These are phyloP conservation scores for Epinotia demarniana DNA, from an alignment of 2,888 invertebrate genomes.

Conservation along the genomic window DNA sequence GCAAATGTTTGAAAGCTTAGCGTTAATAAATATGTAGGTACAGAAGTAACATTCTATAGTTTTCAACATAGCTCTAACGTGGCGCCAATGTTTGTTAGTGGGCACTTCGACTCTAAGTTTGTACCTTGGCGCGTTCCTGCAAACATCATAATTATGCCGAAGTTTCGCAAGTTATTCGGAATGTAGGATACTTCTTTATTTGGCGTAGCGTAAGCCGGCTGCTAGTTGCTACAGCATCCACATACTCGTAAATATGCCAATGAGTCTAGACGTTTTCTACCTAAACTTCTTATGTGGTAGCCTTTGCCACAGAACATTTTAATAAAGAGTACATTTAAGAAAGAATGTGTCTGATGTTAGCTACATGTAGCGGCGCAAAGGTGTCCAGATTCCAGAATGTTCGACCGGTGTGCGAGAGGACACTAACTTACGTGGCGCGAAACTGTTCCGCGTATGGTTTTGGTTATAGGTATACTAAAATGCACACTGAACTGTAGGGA, in stretches of 20 bases:
- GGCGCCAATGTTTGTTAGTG: conserved; percentile 12
- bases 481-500: background rate
- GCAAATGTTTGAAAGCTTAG: conserved; percentile 9
- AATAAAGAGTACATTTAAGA: no score
- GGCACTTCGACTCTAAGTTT: background rate
- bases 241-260: background rate
- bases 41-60: background rate
- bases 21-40: background rate
- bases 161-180: conserved; percentile 65
- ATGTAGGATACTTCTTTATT: conserved; percentile 61
- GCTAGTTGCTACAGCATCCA: conserved; percentile 30
- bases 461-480: no score
- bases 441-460: no score
- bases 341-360: no score
- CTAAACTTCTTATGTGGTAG: background rate
- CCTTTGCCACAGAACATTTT: background rate
- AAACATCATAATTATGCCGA: conserved; percentile 50
- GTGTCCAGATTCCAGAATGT: no score
- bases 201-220: conserved; percentile 52
- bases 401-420: no score
- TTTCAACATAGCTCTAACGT: background rate
- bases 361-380: no score
- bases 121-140: background rate
- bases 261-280: background rate
- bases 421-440: no score